Base-by-base conservation (phyloP, 1,140 invertebrate species). In the Agraylea sexmaculata region DNA sequence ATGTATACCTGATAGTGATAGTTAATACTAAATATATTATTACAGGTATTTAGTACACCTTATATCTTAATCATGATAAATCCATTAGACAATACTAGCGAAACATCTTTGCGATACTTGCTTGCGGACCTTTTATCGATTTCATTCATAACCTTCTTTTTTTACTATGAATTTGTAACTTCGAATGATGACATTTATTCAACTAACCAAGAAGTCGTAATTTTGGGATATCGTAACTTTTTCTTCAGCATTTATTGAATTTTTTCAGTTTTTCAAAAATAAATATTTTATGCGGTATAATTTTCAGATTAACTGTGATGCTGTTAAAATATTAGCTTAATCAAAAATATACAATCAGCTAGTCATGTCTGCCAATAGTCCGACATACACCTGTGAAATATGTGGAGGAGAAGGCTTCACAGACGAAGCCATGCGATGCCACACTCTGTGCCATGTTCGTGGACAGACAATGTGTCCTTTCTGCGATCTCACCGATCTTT, bases 381-480 rank as follows among this genome's bases (percentile, higher is more conserved):
- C 47, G 2, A 62, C 64, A 0, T 67, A 67, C 50, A 67, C 76
- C 22, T 89, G 85, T 59, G 80, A 87, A 59, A 81, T 87, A 42
- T 89, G 85, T 59, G 84, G 84, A 8, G 68, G 77, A 34, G 80
- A 83, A 50, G 80, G 78, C 21, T 70, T 87, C 32, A 77, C 74
- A 23, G 83, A 87, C 50, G 79, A 82, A 32, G 78, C 81, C 48
- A 82, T 89, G 75, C 66, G 82, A 47, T 67, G 73, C 15, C 86
- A 89, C 58, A 83, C 83, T 43, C 64, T 80, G 21, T 66, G 77
- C 17, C 84, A 87, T 60, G 70, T 87, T 3, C 79, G 85, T 42
- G 80, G 80, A 4, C 73, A 77, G 37, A 73, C 75, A 12, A 77
- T 77, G 20, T 87, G 85, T 55, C 83, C 84, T 0, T 87, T 87